phyloP scores from a whole-genome alignment of 2,113 vertebrate species.

The Strix aluco region DNA sequence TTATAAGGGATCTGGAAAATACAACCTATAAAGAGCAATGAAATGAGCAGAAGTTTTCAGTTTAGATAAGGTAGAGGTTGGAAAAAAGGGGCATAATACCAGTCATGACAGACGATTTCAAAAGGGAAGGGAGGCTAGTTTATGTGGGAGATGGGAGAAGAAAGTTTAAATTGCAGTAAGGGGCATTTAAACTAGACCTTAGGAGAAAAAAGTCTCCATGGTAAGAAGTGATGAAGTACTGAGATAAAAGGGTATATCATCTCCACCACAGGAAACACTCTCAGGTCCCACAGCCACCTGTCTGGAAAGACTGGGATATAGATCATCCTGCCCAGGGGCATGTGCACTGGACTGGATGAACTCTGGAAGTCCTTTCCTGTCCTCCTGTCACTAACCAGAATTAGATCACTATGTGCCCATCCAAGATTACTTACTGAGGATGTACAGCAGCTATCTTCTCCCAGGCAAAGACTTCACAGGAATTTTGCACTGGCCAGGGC shows the following conservation, averaged over 20 bases:
- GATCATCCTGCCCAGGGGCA: background rate
- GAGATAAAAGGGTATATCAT: background rate
- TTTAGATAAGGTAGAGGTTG: background rate
- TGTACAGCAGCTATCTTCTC: background rate
- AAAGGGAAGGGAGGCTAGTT: background rate
- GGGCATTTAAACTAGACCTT: background rate
- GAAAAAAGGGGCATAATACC: background rate
- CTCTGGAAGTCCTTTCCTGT: background rate
- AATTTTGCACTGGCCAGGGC: background rate
- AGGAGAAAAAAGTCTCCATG: background rate
- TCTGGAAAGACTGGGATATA: background rate
- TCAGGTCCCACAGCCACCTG: background rate
- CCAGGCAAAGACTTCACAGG: background rate
- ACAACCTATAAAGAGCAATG: background rate
- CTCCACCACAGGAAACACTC: no score
- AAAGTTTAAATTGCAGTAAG: background rate
- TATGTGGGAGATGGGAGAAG: background rate
- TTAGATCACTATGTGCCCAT: background rate
- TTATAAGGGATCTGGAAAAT: background rate
- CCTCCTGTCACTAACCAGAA: background rate
- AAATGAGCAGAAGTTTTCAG: background rate
- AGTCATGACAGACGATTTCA: background rate
- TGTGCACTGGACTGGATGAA: background rate
- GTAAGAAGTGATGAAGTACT: background rate
- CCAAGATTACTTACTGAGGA: background rate